These are phyloP conservation scores for Scomber colias DNA, from an alignment of 2,113 vertebrate genomes.

Conservation along the genomic window DNA sequence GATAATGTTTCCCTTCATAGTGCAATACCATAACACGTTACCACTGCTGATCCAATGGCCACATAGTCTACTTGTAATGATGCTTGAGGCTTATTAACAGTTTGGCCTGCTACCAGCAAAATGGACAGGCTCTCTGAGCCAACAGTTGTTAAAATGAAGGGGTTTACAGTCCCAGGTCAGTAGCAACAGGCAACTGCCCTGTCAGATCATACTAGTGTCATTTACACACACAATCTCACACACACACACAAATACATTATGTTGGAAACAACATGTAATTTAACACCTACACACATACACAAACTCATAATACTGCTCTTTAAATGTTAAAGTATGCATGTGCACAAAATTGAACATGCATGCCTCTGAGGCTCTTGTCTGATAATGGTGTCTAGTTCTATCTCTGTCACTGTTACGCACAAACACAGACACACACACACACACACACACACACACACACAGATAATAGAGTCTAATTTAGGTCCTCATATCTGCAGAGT, in stretches of 20 bases:
- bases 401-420: slow-evolving; percentile 21
- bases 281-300: slow-evolving; percentile 59
- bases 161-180: slow-evolving; percentile 65
- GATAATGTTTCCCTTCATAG: slow-evolving; percentile 3
- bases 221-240: slow-evolving; percentile 30
- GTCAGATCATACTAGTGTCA: slow-evolving; percentile 49
- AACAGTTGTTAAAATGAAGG: slow-evolving; percentile 55
- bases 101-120: slow-evolving; percentile 59
- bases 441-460: slow-evolving; percentile 25
- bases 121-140: slow-evolving; percentile 54
- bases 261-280: slow-evolving; percentile 56
- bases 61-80: slow-evolving; percentile 49
- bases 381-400: slow-evolving; percentile 52
- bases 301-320: slow-evolving; percentile 40
- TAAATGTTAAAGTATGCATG: slow-evolving; percentile 65
- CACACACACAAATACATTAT: slow-evolving; percentile 49
- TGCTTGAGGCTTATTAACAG: slow-evolving; percentile 63
- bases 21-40: slow-evolving; percentile 23
- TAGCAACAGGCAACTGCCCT: slow-evolving; percentile 50
- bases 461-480: slow-evolving; percentile 83
- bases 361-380: slow-evolving; percentile 65
- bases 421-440: slow-evolving; percentile 17
- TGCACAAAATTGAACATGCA: slow-evolving; percentile 57
- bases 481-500: slow-evolving; percentile 77
- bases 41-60: slow-evolving; percentile 28